phyloP scores from a whole-genome alignment of 2,797 vertebrate species.

The Eupleurogrammus muticus region DNA sequence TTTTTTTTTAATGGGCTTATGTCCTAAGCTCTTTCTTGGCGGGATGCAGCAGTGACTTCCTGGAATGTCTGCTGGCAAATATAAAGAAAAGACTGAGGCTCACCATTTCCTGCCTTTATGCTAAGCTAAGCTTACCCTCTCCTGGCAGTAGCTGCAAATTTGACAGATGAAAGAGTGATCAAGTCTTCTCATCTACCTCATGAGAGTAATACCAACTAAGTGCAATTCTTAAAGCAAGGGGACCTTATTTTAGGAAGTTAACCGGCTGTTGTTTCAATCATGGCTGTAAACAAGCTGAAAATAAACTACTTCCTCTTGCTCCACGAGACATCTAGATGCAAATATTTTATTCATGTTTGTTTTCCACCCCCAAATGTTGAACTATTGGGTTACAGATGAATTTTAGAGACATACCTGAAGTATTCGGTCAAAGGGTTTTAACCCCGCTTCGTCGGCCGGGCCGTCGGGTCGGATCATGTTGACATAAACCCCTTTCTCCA shows the following conservation, averaged over 20 bases:
- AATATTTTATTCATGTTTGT: background rate
- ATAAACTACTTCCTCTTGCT: too few relatives aligned
- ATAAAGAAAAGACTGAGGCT: too few relatives aligned
- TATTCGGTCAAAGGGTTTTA: constrained; percentile 93
- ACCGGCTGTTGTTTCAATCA: too few relatives aligned
- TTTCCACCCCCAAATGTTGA: background rate
- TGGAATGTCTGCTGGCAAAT: too few relatives aligned
- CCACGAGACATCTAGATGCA: fast-evolving
- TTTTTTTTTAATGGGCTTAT: background rate
- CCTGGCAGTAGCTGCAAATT: background rate
- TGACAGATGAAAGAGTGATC: too few relatives aligned
- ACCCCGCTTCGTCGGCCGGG: constrained; percentile 91
- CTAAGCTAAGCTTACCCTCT: background rate
- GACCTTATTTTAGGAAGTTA: too few relatives aligned
- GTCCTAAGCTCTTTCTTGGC: background rate
- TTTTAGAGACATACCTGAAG: constrained; percentile 88
- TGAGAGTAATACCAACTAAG: too few relatives aligned
- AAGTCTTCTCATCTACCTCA: too few relatives aligned
- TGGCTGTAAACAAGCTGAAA: too few relatives aligned
- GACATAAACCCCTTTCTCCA: constrained; percentile 96
- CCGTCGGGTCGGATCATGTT: constrained; percentile 96
- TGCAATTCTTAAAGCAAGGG: too few relatives aligned
- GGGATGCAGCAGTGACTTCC: too few relatives aligned
- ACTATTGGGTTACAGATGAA: background rate
- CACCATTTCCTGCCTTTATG: background rate